Conservation (phyloP, 1,140 invertebrate species). For the Mamestra configurata region DNA sequence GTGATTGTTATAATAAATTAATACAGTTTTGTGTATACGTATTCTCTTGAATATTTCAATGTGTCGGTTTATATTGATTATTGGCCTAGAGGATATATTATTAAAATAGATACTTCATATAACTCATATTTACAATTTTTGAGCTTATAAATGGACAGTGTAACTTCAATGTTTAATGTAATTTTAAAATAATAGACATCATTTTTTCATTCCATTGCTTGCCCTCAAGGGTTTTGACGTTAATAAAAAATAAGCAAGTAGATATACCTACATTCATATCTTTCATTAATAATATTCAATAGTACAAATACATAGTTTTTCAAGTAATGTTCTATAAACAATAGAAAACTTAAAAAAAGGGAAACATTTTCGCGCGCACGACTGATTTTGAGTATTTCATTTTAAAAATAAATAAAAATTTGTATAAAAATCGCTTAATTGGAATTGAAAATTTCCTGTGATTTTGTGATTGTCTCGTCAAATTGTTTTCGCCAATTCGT, state of each 20-base stretch:
- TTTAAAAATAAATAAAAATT: slow-evolving; percentile 31
- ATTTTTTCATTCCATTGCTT: slow-evolving; percentile 12
- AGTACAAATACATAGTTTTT: slow-evolving; percentile 34
- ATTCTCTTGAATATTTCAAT: slow-evolving; percentile 5
- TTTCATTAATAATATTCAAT: slow-evolving; percentile 9
- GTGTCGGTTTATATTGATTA: slow-evolving; percentile 19
- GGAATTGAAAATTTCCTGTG: slow-evolving; percentile 57
- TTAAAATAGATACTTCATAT: background rate
- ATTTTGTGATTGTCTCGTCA: slow-evolving; percentile 53
- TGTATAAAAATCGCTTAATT: slow-evolving; percentile 46
- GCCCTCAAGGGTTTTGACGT: slow-evolving; percentile 5
- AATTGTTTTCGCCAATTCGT: slow-evolving; percentile 52
- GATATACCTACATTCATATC: background rate
- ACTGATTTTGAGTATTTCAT: slow-evolving; percentile 64
- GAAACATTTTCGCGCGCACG: slow-evolving; percentile 58
- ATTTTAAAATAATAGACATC: slow-evolving; percentile 1
- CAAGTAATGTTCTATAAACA: slow-evolving; percentile 49
- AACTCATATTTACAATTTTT: slow-evolving; percentile 14
- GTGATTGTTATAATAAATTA: background rate
- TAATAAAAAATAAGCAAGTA: background rate
- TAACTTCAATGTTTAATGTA: slow-evolving; percentile 22
- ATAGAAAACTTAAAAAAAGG: slow-evolving; percentile 58
- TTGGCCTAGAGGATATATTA: slow-evolving; percentile 28
- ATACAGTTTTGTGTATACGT: slow-evolving; percentile 9
- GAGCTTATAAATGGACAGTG: slow-evolving; percentile 27